These are phyloP conservation scores for Oligia strigilis DNA, from an alignment of 2,888 invertebrate species.

Conservation along the genomic window DNA sequence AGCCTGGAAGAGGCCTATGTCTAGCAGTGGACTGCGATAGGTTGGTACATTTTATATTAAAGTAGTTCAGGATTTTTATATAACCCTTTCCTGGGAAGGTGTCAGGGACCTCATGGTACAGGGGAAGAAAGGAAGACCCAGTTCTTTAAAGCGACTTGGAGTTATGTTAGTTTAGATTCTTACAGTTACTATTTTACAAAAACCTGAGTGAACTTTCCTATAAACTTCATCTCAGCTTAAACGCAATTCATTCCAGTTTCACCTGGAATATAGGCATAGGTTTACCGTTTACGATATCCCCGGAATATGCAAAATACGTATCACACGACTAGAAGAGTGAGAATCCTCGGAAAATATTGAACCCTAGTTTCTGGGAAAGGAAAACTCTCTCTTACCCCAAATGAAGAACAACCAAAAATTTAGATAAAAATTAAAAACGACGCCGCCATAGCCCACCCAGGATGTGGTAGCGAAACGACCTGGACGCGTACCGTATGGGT, in stretches of 20 bases:
- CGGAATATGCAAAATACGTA: not conserved
- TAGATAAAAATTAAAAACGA: too few relatives aligned
- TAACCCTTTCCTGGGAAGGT: not conserved
- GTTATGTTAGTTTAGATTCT: not conserved
- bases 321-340: not conserved
- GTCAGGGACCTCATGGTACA: not conserved
- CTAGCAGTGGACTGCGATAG: too few relatives aligned
- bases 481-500: too few relatives aligned
- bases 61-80: not conserved
- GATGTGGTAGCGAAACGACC: too few relatives aligned
- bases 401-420: not conserved
- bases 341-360: not conserved
- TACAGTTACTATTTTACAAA: not conserved
- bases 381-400: not conserved
- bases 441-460: too few relatives aligned
- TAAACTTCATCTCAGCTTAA: not conserved
- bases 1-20: too few relatives aligned
- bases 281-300: not conserved
- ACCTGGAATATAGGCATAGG: not conserved
- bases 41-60: too few relatives aligned
- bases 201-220: not conserved
- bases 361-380: not conserved
- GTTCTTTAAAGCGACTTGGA: not conserved
- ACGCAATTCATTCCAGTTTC: not conserved
- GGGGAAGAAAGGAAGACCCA: not conserved